Conservation (phyloP, 2,797 vertebrate genomes). For the Oreochromis mossambicus region DNA sequence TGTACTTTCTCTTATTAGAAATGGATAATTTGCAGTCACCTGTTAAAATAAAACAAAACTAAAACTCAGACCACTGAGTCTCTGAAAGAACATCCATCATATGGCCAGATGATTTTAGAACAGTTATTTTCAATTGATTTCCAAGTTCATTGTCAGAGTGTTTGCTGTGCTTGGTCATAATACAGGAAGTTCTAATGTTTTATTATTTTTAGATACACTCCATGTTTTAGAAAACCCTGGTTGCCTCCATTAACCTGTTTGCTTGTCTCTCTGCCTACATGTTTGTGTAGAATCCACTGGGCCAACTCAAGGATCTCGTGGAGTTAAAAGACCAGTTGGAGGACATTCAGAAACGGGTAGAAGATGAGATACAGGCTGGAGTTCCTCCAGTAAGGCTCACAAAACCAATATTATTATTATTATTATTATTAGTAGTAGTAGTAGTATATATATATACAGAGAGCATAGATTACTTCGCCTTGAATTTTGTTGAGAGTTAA, state of each 20-base stretch:
- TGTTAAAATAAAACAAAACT: not conserved
- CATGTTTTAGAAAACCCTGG: not conserved
- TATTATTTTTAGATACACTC: not conserved
- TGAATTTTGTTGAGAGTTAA: not conserved
- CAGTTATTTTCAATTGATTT: not conserved
- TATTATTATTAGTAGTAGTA: fast-evolving
- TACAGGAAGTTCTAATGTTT: not conserved
- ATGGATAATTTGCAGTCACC: too few species aligned
- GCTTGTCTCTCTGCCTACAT: not conserved
- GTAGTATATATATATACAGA: not conserved
- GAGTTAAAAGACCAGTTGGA: constrained; percentile 90
- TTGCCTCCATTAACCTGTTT: not conserved
- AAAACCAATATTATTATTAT: not conserved
- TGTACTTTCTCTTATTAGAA: too few species aligned
- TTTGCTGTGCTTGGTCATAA: not conserved
- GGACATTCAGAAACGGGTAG: constrained; percentile 84
- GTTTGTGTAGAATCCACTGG: constrained; percentile 75
- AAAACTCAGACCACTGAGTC: not conserved
- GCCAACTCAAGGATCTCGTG: constrained; percentile 87
- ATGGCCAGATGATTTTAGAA: not conserved
- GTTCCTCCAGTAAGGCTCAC: constrained; percentile 81
- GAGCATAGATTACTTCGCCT: not conserved
- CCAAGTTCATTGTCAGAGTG: not conserved
- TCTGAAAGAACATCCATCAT: not conserved
- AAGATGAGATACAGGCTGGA: constrained; percentile 86